Evolutionary conservation across 2,888 invertebrate genomes (phyloP), one percentile per base, ranked within the genome.

Genomic region (Microplitis deprimator): DNA sequence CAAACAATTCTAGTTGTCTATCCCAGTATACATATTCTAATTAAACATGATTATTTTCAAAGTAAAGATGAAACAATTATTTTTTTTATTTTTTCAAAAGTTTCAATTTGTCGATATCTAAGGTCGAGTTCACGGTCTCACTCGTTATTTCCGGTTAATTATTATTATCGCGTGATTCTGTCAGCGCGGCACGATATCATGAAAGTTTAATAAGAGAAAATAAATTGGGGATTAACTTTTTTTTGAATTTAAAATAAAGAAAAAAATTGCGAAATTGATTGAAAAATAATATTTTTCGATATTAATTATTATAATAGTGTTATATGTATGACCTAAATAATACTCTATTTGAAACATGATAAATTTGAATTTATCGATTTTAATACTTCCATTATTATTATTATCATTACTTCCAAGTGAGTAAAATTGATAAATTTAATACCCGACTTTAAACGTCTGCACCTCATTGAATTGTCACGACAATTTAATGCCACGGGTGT

Each of bases 111-210:
- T 50, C 13, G 13, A 50, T 13, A 50, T 3, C 10, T 6, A 50
- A 50, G 50, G 50, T 50, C 50, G 50, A 50, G 50, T 50, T 50
- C 50, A 50, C 50, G 50, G 50, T 50, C 50, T 50, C 50, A 50
- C 8, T 10, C 50, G 13, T 50, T 5, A 50, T 5, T 50, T 50
- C 13, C 50, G 13, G 8, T 50, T 50, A 50, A 50, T 50, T 50
- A 50, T 50, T 13, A 50, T 13, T 13, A 50, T 50, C 50, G 50
- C 50, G 50, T 50, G 50, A 13, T 13, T 41, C 7, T 41, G 7
- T 41, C 10, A 41, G 41, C 41, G 41, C 41, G 5, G 50, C 13
- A 50, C 50, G 50, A 50, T 50, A 13, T 50, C 8, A 5, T 5
- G 50, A 50, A 50, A 50, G 10, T 50, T 50, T 50, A 13, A 50